Evolutionary conservation across 2,113 vertebrate species (phyloP).

Genomic region (Epinephelus cyanopodus): DNA sequence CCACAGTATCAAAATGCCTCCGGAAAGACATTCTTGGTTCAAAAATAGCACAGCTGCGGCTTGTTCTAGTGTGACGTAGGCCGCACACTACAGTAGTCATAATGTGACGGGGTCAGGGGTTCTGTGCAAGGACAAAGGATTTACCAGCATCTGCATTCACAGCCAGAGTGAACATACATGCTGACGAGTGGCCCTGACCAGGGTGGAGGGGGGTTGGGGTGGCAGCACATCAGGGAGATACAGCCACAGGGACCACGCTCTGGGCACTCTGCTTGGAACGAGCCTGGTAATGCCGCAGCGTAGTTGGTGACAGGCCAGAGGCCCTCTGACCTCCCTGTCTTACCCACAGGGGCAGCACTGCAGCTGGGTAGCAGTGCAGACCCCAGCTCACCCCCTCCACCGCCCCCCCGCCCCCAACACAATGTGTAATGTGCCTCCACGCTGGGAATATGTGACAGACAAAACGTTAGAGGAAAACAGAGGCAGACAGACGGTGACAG

Average conservation of each 20-base stretch:
- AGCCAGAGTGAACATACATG: slow-evolving; percentile 8
- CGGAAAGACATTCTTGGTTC: slow-evolving; percentile 36
- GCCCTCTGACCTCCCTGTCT: slow-evolving; percentile 72
- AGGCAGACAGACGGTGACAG: background rate
- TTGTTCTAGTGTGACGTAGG: slow-evolving; percentile 44
- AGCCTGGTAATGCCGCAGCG: slow-evolving; percentile 30
- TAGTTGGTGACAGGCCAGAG: slow-evolving; percentile 52
- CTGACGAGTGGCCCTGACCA: slow-evolving; percentile 37
- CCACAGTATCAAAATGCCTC: slow-evolving; percentile 3
- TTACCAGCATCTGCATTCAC: slow-evolving; percentile 24
- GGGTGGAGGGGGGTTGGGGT: background rate
- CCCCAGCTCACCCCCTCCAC: slow-evolving; percentile 2
- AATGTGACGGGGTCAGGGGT: slow-evolving; percentile 1
- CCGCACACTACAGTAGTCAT: slow-evolving; percentile 33
- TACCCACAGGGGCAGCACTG: slow-evolving; percentile 63
- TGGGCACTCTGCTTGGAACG: slow-evolving; percentile 27
- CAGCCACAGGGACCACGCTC: slow-evolving; percentile 13
- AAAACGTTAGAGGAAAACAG: background rate
- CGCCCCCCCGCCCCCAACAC: background rate
- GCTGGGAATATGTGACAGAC: slow-evolving; percentile 12
- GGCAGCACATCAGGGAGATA: slow-evolving; percentile 40
- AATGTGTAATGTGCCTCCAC: slow-evolving; percentile 3
- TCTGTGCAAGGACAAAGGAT: slow-evolving; percentile 50
- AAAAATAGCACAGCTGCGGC: slow-evolving; percentile 56
- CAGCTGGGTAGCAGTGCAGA: slow-evolving; percentile 55